Base-by-base conservation (phyloP, 2,888 invertebrate species). In the Desoria tigrina region DNA sequence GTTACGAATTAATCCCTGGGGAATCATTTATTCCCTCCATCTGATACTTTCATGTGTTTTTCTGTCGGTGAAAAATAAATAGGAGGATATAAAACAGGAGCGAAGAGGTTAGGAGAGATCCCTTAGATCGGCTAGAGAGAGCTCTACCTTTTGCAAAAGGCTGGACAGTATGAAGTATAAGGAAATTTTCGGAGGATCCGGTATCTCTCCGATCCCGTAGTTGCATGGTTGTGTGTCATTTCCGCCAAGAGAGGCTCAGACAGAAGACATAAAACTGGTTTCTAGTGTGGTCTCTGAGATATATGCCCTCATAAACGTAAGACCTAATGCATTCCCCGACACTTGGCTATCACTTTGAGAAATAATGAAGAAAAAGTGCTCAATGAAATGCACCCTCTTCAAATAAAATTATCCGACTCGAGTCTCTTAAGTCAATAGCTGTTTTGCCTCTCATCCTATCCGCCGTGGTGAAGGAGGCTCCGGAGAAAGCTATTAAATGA, bases 281-380 rank as follows among this genome's bases (percentile, higher is more conserved):
- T 51, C 14, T 37, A n/a, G 42, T 57, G 39, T 42, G 57, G 39
- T 39, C 42, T 39, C 24, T 18, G 57, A 57, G 57, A 57, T 57
- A 57, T 57, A 57, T 57, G 42, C 26, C 57, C 55, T 55, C 57
- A 42, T 57, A 57, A 57, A 57, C 18, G 57, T 57, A 57, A 57
- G 42, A 42, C 57, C 42, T 42, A 57, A 57, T 57, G 57, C 57
- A 57, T 57, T 57, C 42, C 57, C 23, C 57, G 57, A 57, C 57
- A 57, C 57, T 57, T 42, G 57, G 57, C 57, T 39, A 57, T 57
- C 57, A 57, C 57, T 57, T 57, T 42, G 39, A 37, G 57, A 39
- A 42, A 57, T 42, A 42, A 57, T 42, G 39, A 42, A 57, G 42
- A 42, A 57, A 57, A 57, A 57, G 42, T 39, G 24, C 42, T 21